Evolutionary conservation across 1,140 invertebrate genomes (phyloP), one percentile per base, ranked within the genome.

Genomic region (Drosophila mayri): DNA sequence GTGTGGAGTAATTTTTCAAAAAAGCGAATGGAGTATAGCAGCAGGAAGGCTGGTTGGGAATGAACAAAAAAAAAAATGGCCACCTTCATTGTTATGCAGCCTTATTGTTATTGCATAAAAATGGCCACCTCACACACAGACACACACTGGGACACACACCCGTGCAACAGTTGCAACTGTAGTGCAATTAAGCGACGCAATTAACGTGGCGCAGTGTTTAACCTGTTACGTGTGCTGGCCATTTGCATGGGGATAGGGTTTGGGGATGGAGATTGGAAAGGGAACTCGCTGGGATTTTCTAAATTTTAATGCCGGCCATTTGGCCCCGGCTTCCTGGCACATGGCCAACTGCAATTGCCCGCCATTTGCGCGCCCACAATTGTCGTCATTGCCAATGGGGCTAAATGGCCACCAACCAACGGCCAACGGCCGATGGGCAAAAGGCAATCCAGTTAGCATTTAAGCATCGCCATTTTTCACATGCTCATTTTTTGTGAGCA

Each of bases 101-200:
- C 70, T 88, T 90, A 88, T 88, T 90, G 85, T 88, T 88, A 88
- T 88, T 88, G 85, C 85, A 88, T 90, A 90, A 88, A 88, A 88
- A 88, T 90, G 46, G 74, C 77, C 57, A 52, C 5, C 43, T 22
- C 22, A 52, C 50, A 46, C 60, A 38, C 54, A 60, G 44, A 61
- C 60, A 18, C 50, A 38, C 20, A 38, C 20, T 10, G 50, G 32
- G 50, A 37, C 65, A 66, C 46, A 49, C 63, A 71, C 46, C 62
- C 64, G 71, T 81, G 83, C 83, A 86, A 86, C 84, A 90, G 80
- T 88, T 84, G 84, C 84, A 87, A 80, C 70, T 84, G 76, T 63
- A 64, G 80, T 78, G 84, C 84, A 88, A 88, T 90, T 88, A 88
- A 90, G 85, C 85, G 74, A 79, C 71, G 85, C 85, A 88, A 88